Evolutionary conservation across 2,888 invertebrate genomes (phyloP).

Genomic region (Andrena haemorrhoa): DNA sequence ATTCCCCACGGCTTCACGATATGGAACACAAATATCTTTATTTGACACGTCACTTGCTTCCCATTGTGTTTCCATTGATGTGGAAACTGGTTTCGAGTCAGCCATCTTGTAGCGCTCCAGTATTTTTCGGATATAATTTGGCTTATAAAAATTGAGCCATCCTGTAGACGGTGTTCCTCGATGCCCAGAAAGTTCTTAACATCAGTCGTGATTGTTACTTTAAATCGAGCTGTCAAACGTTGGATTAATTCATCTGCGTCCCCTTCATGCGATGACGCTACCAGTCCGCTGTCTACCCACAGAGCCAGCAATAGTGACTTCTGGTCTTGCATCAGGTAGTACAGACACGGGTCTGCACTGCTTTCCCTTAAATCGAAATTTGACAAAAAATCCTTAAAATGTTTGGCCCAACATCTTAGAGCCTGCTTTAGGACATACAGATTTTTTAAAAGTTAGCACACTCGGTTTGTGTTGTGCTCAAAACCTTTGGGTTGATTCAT

Average conservation of each 20-base stretch:
- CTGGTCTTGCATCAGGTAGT: not conserved
- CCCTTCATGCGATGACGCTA: not conserved
- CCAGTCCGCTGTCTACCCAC: too few species aligned
- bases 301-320: too few species aligned
- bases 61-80: conserved; percentile 7
- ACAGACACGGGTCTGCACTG: not conserved
- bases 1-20: conserved; percentile 9
- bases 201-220: not conserved
- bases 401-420: conserved; percentile 7
- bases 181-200: not conserved
- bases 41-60: not conserved
- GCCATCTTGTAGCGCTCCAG: conserved; percentile 1
- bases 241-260: not conserved
- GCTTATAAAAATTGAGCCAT: conserved; percentile 10
- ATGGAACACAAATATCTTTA: not conserved
- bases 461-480: not conserved
- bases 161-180: not conserved
- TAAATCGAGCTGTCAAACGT: not conserved
- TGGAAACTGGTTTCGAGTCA: conserved; percentile 8
- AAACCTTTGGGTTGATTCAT: not conserved
- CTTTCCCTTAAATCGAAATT: conserved; percentile 5
- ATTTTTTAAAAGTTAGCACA: conserved; percentile 9
- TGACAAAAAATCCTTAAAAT: not conserved
- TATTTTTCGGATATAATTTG: not conserved
- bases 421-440: conserved; percentile 19